These are phyloP conservation scores for Spinus olivaceus DNA, from an alignment of 2,797 vertebrate genomes.

Conservation along the genomic window DNA sequence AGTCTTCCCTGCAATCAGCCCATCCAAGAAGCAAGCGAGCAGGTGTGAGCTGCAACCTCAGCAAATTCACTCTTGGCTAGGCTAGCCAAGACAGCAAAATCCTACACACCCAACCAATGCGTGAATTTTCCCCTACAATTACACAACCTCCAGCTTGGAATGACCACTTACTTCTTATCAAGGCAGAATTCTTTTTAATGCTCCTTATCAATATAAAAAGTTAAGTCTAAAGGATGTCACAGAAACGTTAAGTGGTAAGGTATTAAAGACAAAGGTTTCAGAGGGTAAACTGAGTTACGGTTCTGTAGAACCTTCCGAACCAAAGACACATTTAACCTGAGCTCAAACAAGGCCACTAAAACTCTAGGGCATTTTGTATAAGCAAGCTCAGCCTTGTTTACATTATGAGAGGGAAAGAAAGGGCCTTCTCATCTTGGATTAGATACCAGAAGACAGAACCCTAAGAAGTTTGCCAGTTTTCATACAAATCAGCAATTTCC, in stretches of 20 bases:
- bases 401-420: neutral
- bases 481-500: neutral
- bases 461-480: neutral
- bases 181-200: neutral
- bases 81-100: neutral
- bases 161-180: neutral
- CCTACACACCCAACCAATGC: fast-evolving
- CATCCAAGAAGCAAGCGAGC: fast-evolving
- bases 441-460: neutral
- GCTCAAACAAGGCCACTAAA: neutral
- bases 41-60: neutral
- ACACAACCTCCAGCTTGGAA: neutral
- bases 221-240: neutral
- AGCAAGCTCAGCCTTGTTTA: neutral
- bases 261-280: neutral
- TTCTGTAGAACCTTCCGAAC: neutral
- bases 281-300: fast-evolving
- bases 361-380: neutral
- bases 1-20: neutral
- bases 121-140: neutral
- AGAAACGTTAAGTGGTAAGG: neutral
- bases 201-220: neutral
- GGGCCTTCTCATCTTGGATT: neutral
- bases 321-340: neutral
- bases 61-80: neutral